Percentiles rank a stretch among this genome's conserved stretches.
phyloP scores from a whole-genome alignment of 2,797 vertebrate genomes.

The Telmatherina bonti region DNA sequence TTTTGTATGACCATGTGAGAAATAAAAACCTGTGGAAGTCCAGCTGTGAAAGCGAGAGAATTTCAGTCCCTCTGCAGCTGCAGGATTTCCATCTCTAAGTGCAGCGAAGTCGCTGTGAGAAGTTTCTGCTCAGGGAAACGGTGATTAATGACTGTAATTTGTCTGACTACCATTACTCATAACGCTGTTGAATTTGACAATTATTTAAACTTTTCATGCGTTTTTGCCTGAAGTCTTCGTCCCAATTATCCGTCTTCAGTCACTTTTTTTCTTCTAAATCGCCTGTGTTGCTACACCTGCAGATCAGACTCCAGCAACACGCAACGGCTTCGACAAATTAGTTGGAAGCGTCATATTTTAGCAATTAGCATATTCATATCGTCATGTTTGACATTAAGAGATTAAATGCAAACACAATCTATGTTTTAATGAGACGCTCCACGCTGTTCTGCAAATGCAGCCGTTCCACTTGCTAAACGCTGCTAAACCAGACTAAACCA shows the following conservation, averaged over 20 bases:
- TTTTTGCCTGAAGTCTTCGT: conserved; percentile 1
- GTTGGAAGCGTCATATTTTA: conserved; percentile 1
- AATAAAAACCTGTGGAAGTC: background rate
- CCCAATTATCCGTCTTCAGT: accelerated
- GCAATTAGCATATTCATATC: conserved; percentile 6
- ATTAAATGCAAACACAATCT: background rate
- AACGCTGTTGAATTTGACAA: conserved; percentile 22
- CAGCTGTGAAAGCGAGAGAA: background rate
- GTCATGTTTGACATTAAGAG: conserved; percentile 10
- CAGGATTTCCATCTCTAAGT: conserved; percentile 2
- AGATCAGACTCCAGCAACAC: background rate
- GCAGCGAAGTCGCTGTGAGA: background rate
- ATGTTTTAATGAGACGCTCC: conserved; percentile 58
- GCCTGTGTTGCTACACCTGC: background rate
- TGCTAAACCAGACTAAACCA: conserved; percentile 77
- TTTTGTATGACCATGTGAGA: too few relatives aligned
- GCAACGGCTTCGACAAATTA: background rate
- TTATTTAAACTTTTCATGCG: conserved; percentile 36
- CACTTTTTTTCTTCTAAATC: background rate
- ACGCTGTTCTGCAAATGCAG: conserved; percentile 46
- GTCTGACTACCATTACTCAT: conserved; percentile 28
- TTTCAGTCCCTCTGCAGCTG: background rate
- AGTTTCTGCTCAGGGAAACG: conserved; percentile 12
- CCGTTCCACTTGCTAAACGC: conserved; percentile 74
- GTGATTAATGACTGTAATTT: conserved; percentile 52